Evolutionary conservation across 2,113 vertebrate genomes (phyloP), one percentile per base, ranked within the genome.

Genomic region (Glaucidium brasilianum): DNA sequence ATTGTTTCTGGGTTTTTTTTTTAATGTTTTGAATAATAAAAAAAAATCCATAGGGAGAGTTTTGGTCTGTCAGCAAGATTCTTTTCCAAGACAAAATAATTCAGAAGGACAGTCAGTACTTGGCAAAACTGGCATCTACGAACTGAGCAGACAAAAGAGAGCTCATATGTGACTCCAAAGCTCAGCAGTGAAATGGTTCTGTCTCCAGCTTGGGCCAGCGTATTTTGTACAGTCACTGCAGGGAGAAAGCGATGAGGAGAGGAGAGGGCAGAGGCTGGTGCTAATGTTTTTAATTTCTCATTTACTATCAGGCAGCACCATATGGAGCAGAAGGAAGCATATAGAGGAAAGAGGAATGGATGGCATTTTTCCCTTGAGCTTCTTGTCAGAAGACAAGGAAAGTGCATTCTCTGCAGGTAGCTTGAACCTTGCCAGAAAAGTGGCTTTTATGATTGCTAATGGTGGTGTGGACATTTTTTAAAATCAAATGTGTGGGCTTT

Each of bases 371-470:
- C 93, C 90, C 97, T 90, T 74, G 88, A 94, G 96, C 53, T 94
- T 72, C 79, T 82, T 88, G 73, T 93, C 80, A 91, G 64, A 80
- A 90, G 80, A 73, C 88, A 94, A 86, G 85, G 52, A 73, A 95
- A 97, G 94, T 92, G 93, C 93, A 97, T 95, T 96, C 94, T 97
- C 95, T 90, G 94, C 95, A 97, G 94, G 95, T 95, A 82, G 88
- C 94, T 72, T 60, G 47, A 96, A 68, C 58, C 47, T 94, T 94
- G 90, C 96, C 92, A 96, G 94, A 62, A 95, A 96, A 96, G 78
- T 88, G 82, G 10, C 47, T 96, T 95, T 96, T 87, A 30, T 73
- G 94, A 96, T 92, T 93, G 66, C 49, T 92, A 20, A 89, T 69
- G 67, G 71, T 85, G 49, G 17, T 49, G 69, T 90, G 52, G 85